Conservation (phyloP, 2,888 invertebrate genomes). For the Agrochola circellaris region DNA sequence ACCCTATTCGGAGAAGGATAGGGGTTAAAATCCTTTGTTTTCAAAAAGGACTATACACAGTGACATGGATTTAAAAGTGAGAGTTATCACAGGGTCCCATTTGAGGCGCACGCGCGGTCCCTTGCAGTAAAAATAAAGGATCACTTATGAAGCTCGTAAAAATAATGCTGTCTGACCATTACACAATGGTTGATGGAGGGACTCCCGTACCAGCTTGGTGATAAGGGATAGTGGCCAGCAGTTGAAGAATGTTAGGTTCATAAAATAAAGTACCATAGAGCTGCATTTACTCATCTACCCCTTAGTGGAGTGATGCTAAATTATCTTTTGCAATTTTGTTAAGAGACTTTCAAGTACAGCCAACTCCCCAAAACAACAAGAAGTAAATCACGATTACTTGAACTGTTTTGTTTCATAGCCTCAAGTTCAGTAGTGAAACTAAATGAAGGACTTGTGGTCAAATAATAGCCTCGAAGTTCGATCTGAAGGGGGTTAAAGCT, state of each 20-base stretch:
- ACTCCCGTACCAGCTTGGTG: constrained; percentile 82
- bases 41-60: constrained; percentile 71
- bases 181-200: constrained; percentile 76
- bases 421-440: background rate
- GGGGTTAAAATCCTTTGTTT: constrained; percentile 66
- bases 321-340: constrained; percentile 20
- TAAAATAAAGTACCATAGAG: constrained; percentile 44
- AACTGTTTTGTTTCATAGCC: background rate
- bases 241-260: constrained; percentile 47
- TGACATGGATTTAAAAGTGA: constrained; percentile 89
- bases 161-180: constrained; percentile 77
- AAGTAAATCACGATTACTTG: background rate
- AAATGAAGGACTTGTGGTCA: background rate
- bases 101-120: constrained; percentile 88
- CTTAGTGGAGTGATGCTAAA: background rate
- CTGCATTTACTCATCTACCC: constrained; percentile 2
- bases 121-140: constrained; percentile 78
- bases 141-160: constrained; percentile 78
- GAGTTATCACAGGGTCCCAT: constrained; percentile 90
- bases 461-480: background rate
- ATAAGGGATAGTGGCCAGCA: constrained; percentile 71
- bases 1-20: constrained; percentile 63
- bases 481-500: background rate
- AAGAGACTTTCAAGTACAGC: background rate
- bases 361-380: background rate